Conservation (phyloP, 1,140 invertebrate species). For the Brachionus rotundiformis region DNA sequence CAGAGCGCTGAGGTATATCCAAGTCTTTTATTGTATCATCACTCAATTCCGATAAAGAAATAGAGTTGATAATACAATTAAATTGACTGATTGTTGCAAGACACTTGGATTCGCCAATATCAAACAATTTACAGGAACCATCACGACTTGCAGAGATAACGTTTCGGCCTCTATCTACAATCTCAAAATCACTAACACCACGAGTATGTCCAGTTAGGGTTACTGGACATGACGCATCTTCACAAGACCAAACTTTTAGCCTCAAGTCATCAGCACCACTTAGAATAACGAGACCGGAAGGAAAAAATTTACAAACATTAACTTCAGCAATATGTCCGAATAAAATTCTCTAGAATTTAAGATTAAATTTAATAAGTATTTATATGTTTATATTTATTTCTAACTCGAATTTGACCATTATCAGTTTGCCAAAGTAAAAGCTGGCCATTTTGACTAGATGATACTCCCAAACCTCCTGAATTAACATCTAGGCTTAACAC, state of each 20-base stretch:
- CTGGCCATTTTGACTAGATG: conserved; percentile 68
- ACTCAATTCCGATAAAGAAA: conserved; percentile 32
- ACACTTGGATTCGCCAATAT: conserved; percentile 70
- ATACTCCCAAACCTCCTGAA: conserved; percentile 69
- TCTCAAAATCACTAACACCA: conserved; percentile 68
- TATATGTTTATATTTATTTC: conserved; percentile 53
- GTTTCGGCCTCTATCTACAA: conserved; percentile 74
- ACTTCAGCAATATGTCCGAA: conserved; percentile 73
- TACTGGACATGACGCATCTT: conserved; percentile 71
- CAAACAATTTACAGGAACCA: conserved; percentile 73
- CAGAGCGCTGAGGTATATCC: not conserved
- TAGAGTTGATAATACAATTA: conserved; percentile 49
- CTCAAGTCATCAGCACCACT: conserved; percentile 73
- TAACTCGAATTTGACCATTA: conserved; percentile 67
- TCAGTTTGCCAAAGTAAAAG: conserved; percentile 70
- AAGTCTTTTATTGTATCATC: conserved; percentile 15
- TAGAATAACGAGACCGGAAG: conserved; percentile 72
- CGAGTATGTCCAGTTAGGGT: conserved; percentile 71
- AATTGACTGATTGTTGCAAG: conserved; percentile 65
- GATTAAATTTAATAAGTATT: conserved; percentile 52
- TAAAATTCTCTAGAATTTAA: conserved; percentile 66
- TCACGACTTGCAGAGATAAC: conserved; percentile 74
- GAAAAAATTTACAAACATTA: conserved; percentile 73
- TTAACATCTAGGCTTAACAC: conserved; percentile 68
- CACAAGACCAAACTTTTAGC: conserved; percentile 73